These are phyloP conservation scores for Enoplosus armatus DNA, from an alignment of 2,797 vertebrate species.

Conservation along the genomic window DNA sequence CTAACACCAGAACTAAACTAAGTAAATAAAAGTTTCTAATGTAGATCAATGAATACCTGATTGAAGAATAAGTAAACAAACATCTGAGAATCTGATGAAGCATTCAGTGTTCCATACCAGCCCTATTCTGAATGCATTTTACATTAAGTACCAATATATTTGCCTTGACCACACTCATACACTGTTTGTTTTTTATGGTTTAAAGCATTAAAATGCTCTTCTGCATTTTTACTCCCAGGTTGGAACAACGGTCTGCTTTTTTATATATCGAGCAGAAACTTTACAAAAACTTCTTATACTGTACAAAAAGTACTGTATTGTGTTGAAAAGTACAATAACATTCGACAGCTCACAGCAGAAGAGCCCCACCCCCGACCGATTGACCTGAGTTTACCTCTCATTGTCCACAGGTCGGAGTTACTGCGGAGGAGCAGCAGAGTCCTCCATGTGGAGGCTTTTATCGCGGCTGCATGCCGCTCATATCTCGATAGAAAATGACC, in stretches of 20 bases:
- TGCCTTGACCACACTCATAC: not conserved
- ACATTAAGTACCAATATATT: too few relatives aligned
- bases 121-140: not conserved
- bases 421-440: not conserved
- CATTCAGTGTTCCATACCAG: not conserved
- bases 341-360: not conserved
- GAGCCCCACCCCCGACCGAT: not conserved
- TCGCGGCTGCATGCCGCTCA: constrained; percentile 21
- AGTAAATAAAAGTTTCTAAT: not conserved
- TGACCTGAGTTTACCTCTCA: constrained; percentile 12
- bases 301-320: not conserved
- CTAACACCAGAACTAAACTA: too few relatives aligned
- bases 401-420: not conserved
- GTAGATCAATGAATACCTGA: not conserved
- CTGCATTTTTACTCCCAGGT: too few relatives aligned
- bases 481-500: not conserved
- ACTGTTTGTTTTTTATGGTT: not conserved
- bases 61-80: too few relatives aligned
- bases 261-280: not conserved
- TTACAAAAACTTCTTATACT: not conserved
- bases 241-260: not conserved
- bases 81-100: not conserved
- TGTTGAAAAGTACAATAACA: not conserved
- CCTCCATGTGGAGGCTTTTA: constrained; percentile 45
- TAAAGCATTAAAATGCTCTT: not conserved